These are phyloP conservation scores for Lucilia sericata DNA, from an alignment of 1,140 invertebrate species.

Conservation along the genomic window DNA sequence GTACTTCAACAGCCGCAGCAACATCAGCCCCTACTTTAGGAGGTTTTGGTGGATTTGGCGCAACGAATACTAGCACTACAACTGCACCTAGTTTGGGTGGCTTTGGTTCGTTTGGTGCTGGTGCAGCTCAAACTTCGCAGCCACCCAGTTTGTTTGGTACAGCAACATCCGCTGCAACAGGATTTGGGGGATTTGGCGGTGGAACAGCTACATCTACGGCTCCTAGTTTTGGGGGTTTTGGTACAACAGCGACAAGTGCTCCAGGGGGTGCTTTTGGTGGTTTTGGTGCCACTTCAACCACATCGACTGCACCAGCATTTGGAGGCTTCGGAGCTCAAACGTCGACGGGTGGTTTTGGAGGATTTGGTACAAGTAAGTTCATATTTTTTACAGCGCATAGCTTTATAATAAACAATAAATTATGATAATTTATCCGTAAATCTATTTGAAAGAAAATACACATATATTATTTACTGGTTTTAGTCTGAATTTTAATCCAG, in stretches of 20 bases:
- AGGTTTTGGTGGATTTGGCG: slow-evolving; percentile 60
- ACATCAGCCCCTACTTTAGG: slow-evolving; percentile 56
- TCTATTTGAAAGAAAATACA: too few relatives aligned
- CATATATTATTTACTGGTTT: too few relatives aligned
- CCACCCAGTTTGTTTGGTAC: slow-evolving; percentile 31
- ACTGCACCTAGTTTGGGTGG: slow-evolving; percentile 58
- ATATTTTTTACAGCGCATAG: background rate
- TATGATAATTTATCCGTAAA: too few relatives aligned
- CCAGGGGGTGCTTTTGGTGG: slow-evolving; percentile 62
- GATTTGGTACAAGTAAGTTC: slow-evolving; percentile 57
- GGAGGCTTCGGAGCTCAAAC: slow-evolving; percentile 56
- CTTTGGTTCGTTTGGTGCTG: slow-evolving; percentile 44
- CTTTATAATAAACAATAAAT: too few relatives aligned
- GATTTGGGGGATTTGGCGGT: slow-evolving; percentile 73
- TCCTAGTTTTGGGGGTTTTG: slow-evolving; percentile 70
- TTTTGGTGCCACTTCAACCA: slow-evolving; percentile 54
- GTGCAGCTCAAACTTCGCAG: slow-evolving; percentile 39
- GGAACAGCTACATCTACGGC: slow-evolving; percentile 65
- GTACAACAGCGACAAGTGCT: slow-evolving; percentile 66
- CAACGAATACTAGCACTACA: slow-evolving; percentile 51
- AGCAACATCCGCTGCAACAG: slow-evolving; percentile 52
- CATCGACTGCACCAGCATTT: slow-evolving; percentile 54
- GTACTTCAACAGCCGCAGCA: slow-evolving; percentile 56
- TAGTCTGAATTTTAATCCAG: too few relatives aligned
- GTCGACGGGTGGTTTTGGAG: slow-evolving; percentile 69